Evolutionary conservation across 1,140 invertebrate species (phyloP).

Genomic region (Varroa destructor): DNA sequence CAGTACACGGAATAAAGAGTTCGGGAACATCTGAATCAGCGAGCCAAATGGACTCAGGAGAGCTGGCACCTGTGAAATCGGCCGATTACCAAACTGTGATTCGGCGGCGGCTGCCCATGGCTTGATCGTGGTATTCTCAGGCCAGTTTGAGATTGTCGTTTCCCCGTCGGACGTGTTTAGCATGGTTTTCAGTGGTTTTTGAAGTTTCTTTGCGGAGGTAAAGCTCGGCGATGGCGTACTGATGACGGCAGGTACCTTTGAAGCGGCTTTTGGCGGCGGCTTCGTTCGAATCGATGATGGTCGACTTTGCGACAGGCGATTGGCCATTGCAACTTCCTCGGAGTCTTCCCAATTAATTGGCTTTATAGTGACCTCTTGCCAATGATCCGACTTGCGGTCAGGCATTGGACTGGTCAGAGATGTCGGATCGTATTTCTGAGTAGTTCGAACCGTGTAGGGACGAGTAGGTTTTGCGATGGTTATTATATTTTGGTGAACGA

Average conservation of each 20-base stretch:
- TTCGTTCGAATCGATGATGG: not conserved
- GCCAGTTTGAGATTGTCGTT: not conserved
- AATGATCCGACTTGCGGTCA: no score
- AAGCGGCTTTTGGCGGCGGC: not conserved
- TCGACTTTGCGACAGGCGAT: constrained; percentile 2
- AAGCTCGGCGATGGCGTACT: not conserved
- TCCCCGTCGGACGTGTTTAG: not conserved
- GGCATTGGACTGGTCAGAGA: no score
- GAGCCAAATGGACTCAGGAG: constrained; percentile 12
- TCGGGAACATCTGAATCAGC: constrained; percentile 17
- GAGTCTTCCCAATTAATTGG: constrained; percentile 12
- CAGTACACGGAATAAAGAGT: constrained; percentile 10
- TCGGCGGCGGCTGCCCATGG: constrained; percentile 12
- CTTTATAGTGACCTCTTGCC: not conserved
- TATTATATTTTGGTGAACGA: constrained; percentile 20
- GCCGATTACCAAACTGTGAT: not conserved
- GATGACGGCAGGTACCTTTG: not conserved
- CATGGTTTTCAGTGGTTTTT: not conserved
- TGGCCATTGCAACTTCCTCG: constrained; percentile 9
- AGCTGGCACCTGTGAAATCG: constrained; percentile 17
- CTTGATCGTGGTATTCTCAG: not conserved
- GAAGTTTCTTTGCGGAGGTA: not conserved
- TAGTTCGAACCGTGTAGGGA: not conserved
- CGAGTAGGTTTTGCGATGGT: constrained; percentile 23
- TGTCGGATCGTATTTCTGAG: constrained; percentile 3